Conservation (phyloP, 2,888 invertebrate genomes). For the Rhynchonema sp. region DNA sequence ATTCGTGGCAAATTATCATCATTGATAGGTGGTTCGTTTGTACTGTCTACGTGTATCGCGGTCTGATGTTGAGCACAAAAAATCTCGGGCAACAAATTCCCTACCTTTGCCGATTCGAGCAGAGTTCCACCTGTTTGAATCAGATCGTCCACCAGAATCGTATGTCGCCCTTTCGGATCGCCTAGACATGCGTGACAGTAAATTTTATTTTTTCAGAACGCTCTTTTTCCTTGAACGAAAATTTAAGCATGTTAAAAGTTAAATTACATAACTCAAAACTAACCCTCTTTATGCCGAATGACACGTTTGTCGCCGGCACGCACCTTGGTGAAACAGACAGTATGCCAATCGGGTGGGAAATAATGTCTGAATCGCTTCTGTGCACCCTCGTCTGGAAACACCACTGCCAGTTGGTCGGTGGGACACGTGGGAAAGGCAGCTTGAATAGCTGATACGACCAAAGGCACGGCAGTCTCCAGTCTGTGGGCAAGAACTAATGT, state of each 20-base stretch:
- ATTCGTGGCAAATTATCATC: no score
- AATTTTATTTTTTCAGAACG: no score
- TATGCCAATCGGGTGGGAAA: constrained; percentile 17
- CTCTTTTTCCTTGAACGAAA: no score
- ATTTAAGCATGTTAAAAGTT: no score
- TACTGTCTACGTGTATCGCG: no score
- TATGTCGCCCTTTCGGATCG: constrained; percentile 26
- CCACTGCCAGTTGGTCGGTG: constrained; percentile 19
- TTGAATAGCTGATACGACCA: constrained; percentile 21
- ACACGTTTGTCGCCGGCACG: constrained; percentile 26
- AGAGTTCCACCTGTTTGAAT: constrained; percentile 33
- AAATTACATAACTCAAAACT: no score
- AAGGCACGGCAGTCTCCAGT: constrained; percentile 29
- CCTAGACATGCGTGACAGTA: constrained; percentile 23
- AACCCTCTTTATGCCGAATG: constrained; percentile 30
- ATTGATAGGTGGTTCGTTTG: no score
- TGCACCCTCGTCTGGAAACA: constrained; percentile 33
- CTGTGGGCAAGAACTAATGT: constrained; percentile 12
- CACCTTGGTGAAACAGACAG: constrained; percentile 28
- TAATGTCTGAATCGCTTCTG: constrained; percentile 28
- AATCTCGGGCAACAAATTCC: no score
- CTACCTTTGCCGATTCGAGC: constrained; percentile 29
- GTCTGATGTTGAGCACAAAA: no score
- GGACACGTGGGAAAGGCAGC: constrained; percentile 9
- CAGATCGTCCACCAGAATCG: constrained; percentile 31